Evolutionary conservation across 2,888 invertebrate genomes (phyloP).

Genomic region (Dryobotodes eremita): DNA sequence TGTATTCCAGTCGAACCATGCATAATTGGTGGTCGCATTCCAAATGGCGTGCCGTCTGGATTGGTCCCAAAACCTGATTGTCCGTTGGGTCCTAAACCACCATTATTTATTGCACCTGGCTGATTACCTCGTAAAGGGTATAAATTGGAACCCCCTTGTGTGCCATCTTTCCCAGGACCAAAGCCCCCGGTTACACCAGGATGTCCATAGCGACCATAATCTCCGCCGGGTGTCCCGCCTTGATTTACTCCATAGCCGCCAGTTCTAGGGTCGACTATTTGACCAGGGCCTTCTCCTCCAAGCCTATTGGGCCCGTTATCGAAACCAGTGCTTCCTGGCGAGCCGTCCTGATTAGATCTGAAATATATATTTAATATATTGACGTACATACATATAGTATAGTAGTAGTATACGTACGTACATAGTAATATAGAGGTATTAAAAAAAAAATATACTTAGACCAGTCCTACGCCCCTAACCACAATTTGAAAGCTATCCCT

Average conservation of each 20-base stretch:
- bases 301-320: constrained; percentile 21
- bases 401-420: no score
- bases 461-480: not conserved
- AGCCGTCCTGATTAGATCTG: constrained; percentile 54
- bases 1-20: constrained; percentile 36
- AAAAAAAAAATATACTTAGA: not conserved
- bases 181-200: constrained; percentile 19
- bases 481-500: not conserved
- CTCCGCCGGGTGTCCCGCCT: constrained; percentile 30
- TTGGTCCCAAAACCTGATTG: constrained; percentile 41
- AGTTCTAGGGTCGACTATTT: constrained; percentile 42
- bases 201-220: constrained; percentile 33
- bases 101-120: constrained; percentile 34
- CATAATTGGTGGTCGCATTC: constrained; percentile 44
- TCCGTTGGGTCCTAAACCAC: constrained; percentile 44
- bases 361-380: constrained; percentile 34
- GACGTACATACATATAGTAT: no score
- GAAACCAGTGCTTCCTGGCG: constrained; percentile 39
- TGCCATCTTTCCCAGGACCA: constrained; percentile 32
- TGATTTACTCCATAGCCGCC: constrained; percentile 54
- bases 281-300: constrained; percentile 46
- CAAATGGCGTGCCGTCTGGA: constrained; percentile 42
- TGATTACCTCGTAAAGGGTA: constrained; percentile 34
- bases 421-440: no score
- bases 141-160: constrained; percentile 33